Base-by-base conservation (phyloP, 2,888 invertebrate species). In the Pterostichus niger region DNA sequence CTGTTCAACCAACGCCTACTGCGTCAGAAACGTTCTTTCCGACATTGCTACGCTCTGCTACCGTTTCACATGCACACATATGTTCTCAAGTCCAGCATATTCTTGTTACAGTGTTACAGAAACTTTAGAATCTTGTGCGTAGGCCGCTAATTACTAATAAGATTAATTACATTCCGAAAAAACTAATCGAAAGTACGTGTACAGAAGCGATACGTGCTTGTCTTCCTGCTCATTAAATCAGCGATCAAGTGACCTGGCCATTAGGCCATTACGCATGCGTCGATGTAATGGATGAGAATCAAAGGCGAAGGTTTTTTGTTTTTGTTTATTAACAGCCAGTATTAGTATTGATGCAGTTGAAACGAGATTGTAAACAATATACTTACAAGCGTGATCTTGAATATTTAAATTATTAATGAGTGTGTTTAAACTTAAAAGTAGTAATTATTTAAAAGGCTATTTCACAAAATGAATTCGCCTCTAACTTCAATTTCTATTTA, bases 221-320 rank as follows among this genome's bases (percentile, higher is more conserved):
- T 54, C 75, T 75, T 73, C 75, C 75, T 75, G 75, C n/a, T 24
- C 52, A 49, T 75, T 75, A 75, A 75, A 52, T 75, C 75, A 75
- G 75, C 75, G 40, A 33, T 71, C 44, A 1, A 71, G 75, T 75
- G 54, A 75, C 33, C 49, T 75, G 75, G 35, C 17, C 61, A 24
- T 24, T 24, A 24, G 24, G 24, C 24, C 24, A 24, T 40, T 54
- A 54, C 54, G 54, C 54, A 54, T 15, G 54, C 1, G 13, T 6
- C n/a, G 49, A 44, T 17, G 15, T 40, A 71, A 24, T 24, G 24
- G 24, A 24, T 24, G 24, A 24, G 24, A 40, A 71, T 40, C 9
- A 31, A 56, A 56, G 56, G 59, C 33, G 71, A 5, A 11, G 17
- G 59, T 24, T 59, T n/a, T 59, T 59, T 59, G 59, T 59, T 59